A percentile compares a stretch with the other conserved stretches of the same genome.
Conservation (phyloP, 2,888 invertebrate genomes). For the Ectemnius cavifrons region DNA sequence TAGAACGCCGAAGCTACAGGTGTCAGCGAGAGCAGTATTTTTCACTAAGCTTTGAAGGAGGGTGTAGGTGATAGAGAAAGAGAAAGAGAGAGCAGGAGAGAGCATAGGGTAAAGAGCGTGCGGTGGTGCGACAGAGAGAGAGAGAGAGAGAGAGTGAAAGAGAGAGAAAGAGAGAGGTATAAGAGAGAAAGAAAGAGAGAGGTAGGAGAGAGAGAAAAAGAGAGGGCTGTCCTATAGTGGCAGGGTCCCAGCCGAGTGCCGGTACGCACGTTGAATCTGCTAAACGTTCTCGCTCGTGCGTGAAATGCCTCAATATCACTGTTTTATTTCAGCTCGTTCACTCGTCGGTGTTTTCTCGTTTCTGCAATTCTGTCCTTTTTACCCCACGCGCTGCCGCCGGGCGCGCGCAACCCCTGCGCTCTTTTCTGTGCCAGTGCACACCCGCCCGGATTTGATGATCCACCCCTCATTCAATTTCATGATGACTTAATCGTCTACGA, state of each 20-base stretch:
- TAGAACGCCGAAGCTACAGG: slow-evolving; percentile 77
- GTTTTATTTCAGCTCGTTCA: slow-evolving; percentile 76
- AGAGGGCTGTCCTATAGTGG: slow-evolving; percentile 56
- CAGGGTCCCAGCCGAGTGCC: slow-evolving; percentile 68
- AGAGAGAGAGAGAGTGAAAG: slow-evolving; percentile 39
- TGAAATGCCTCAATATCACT: slow-evolving; percentile 78
- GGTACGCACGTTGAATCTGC: slow-evolving; percentile 78
- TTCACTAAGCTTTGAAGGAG: slow-evolving; percentile 71
- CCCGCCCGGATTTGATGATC: slow-evolving; percentile 62
- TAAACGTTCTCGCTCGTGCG: slow-evolving; percentile 78
- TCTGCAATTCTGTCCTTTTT: slow-evolving; percentile 66
- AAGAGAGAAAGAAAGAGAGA: slow-evolving; percentile 36
- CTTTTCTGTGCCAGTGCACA: slow-evolving; percentile 42
- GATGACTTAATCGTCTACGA: slow-evolving; percentile 53
- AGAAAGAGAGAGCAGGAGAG: slow-evolving; percentile 54
- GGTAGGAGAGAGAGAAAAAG: slow-evolving; percentile 36
- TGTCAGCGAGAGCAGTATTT: slow-evolving; percentile 78
- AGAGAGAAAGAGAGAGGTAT: slow-evolving; percentile 31
- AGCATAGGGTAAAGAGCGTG: slow-evolving; percentile 54
- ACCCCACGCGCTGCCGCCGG: slow-evolving; percentile 47
- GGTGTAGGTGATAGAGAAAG: slow-evolving; percentile 66
- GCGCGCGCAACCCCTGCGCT: slow-evolving; percentile 56
- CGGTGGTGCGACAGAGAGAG: slow-evolving; percentile 53
- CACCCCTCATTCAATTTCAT: slow-evolving; percentile 54
- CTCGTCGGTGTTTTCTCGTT: slow-evolving; percentile 53